Conservation (phyloP, 2,888 invertebrate species). For the Temnothorax rugatulus region DNA sequence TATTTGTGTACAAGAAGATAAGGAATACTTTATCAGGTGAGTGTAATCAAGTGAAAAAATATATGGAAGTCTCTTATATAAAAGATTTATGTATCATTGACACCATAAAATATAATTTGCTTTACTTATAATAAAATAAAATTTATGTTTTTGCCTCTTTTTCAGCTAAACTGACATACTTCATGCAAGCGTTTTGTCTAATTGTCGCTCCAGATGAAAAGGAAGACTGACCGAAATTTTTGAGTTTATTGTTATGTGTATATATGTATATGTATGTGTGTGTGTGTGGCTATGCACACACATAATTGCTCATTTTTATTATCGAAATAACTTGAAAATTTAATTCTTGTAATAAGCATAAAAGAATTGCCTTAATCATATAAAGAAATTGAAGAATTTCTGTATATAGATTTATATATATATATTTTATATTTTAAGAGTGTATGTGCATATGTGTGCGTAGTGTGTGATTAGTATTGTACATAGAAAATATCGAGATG, state of each 20-base stretch:
- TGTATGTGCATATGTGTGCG: too few species aligned
- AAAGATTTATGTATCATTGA: not conserved
- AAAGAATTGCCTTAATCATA: constrained; percentile 30
- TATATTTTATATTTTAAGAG: constrained; percentile 50
- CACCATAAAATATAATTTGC: not conserved
- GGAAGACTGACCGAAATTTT: constrained; percentile 71
- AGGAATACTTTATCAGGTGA: constrained; percentile 90
- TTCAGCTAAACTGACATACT: constrained; percentile 89
- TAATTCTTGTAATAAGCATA: constrained; percentile 9
- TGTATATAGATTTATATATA: constrained; percentile 20
- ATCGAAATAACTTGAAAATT: constrained; percentile 21
- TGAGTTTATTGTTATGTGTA: not conserved
- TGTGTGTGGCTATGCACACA: too few species aligned
- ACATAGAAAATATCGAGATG: constrained; percentile 40
- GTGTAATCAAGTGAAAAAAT: constrained; percentile 73
- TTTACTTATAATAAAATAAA: not conserved
- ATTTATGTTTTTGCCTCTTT: constrained; percentile 45
- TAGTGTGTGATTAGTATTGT: constrained; percentile 27
- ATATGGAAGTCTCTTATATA: not conserved
- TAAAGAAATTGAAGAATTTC: constrained; percentile 24
- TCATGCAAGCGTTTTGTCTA: constrained; percentile 90
- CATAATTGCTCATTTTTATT: not conserved
- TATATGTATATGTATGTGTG: not conserved
- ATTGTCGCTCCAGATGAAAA: constrained; percentile 89
- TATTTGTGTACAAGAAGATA: constrained; percentile 91